phyloP scores from a whole-genome alignment of 2,888 invertebrate species.

The Drosophila mimetica region DNA sequence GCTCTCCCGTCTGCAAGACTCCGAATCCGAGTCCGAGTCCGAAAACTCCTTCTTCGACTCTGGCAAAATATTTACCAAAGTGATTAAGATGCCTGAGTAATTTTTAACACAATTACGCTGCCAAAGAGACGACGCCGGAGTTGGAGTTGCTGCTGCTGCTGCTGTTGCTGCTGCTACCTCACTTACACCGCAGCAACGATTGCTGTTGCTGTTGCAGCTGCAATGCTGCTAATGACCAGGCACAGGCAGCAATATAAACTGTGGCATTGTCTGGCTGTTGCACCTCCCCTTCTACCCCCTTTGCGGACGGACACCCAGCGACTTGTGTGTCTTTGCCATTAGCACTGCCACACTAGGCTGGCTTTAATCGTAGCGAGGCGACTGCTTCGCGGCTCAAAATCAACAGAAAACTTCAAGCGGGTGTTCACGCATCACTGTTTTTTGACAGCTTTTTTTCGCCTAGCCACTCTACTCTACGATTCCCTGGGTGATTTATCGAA shows the following conservation, averaged over 20 bases:
- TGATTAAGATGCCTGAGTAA: constrained; percentile 81
- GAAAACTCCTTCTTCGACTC: constrained; percentile 39
- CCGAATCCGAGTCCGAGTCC: constrained; percentile 20
- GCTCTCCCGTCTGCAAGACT: constrained; percentile 41
- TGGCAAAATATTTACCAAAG: constrained; percentile 80
- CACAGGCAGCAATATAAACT: constrained; percentile 72
- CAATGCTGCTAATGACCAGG: constrained; percentile 76
- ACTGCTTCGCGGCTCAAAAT: constrained; percentile 5
- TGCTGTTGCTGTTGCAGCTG: constrained; percentile 65
- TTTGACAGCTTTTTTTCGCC: constrained; percentile 64
- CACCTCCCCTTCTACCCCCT: constrained; percentile 2
- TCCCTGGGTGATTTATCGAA: constrained; percentile 63
- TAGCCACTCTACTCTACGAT: constrained; percentile 8
- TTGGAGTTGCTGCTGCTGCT: constrained; percentile 48
- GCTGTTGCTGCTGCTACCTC: constrained; percentile 48
- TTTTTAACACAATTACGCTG: constrained; percentile 81
- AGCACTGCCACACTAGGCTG: constrained; percentile 72
- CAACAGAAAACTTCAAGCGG: constrained; percentile 43
- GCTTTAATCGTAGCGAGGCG: constrained; percentile 73
- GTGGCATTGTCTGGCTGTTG: constrained; percentile 69
- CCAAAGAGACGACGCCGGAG: constrained; percentile 76
- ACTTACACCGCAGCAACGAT: constrained; percentile 45
- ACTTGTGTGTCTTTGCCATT: constrained; percentile 66
- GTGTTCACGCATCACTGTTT: constrained; percentile 71
- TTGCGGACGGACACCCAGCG: constrained; percentile 60